phyloP scores from a whole-genome alignment of 1,140 invertebrate species.

The Caenorhabditis brenneri region DNA sequence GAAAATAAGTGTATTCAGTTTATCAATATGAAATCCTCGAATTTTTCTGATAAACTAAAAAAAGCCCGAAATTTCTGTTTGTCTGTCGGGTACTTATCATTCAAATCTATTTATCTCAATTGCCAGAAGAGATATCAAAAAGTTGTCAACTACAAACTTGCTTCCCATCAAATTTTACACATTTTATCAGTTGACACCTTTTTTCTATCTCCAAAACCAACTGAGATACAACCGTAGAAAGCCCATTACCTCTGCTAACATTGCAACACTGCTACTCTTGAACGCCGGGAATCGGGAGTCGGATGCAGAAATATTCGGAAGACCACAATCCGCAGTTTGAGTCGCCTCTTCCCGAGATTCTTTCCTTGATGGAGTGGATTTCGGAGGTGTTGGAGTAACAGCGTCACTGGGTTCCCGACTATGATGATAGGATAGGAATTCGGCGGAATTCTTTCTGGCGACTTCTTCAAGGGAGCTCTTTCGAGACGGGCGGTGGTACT shows the following conservation, averaged over 20 bases:
- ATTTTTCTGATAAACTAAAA: too few species aligned
- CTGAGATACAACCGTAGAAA: too few species aligned
- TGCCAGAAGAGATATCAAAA: too few species aligned
- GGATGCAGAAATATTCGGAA: neutral
- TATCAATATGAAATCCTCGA: too few species aligned
- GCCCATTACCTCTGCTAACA: conserved; percentile 21
- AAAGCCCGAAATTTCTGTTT: too few species aligned
- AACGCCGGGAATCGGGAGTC: conserved; percentile 42
- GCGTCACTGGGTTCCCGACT: conserved; percentile 11
- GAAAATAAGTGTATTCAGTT: too few species aligned
- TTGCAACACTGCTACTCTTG: conserved; percentile 44
- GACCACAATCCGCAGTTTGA: conserved; percentile 25
- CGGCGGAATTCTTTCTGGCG: neutral
- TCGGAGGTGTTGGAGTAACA: neutral
- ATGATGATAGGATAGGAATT: conserved; percentile 1
- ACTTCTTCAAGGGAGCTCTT: conserved; percentile 23
- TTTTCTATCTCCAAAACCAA: too few species aligned
- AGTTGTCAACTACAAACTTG: too few species aligned
- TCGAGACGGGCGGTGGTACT: neutral
- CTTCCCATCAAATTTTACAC: too few species aligned
- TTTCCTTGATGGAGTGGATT: conserved; percentile 7
- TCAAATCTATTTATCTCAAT: too few species aligned
- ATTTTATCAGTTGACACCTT: too few species aligned
- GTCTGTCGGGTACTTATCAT: too few species aligned
- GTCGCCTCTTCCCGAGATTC: conserved; percentile 47